These are phyloP conservation scores for Meiosimyza decipiens DNA, from an alignment of 2,888 invertebrate genomes.

Conservation along the genomic window DNA sequence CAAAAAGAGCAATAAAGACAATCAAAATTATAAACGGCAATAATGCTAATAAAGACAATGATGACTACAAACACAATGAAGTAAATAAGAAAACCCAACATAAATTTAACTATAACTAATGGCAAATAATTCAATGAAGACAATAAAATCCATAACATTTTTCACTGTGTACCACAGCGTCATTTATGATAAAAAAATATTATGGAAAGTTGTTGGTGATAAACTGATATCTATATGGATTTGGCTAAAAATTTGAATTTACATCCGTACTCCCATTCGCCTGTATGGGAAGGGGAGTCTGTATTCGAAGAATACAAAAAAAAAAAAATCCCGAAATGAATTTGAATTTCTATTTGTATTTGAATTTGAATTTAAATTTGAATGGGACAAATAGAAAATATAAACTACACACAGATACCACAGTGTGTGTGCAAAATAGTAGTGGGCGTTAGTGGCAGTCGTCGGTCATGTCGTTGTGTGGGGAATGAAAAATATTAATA, in stretches of 20 bases:
- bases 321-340: background rate
- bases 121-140: no score
- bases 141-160: no score
- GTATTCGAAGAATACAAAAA: background rate
- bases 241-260: slow-evolving; percentile 30
- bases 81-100: no score
- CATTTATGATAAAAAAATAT: slow-evolving; percentile 55
- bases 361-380: slow-evolving; percentile 34
- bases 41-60: no score
- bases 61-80: no score
- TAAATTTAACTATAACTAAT: no score
- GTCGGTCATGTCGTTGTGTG: no score
- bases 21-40: no score
- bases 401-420: slow-evolving; percentile 14
- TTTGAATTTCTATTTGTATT: background rate
- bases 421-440: slow-evolving; percentile 7
- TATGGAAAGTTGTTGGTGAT: slow-evolving; percentile 52
- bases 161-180: no score
- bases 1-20: no score
- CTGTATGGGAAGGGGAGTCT: background rate
- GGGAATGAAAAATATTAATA: no score
- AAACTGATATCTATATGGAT: slow-evolving; percentile 31
- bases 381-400: slow-evolving; percentile 21
- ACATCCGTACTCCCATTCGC: background rate
- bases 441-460: no score